A percentile compares a stretch with the other conserved stretches of the same genome.
phyloP scores from a whole-genome alignment of 2,888 invertebrate species.

The Xestia rhomboidea region DNA sequence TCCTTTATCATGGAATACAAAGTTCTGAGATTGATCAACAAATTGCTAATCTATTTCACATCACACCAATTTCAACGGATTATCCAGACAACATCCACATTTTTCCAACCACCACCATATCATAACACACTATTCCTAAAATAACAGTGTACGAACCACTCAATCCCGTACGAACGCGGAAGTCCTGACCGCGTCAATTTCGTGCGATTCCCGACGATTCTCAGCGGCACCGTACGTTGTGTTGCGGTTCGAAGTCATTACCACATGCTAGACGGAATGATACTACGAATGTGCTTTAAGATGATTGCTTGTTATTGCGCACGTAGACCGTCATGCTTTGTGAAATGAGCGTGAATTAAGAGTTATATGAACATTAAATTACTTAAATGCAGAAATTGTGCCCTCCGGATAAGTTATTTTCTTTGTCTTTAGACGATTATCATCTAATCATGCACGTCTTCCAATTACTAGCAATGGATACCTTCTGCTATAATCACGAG shows the following conservation, averaged over 20 bases:
- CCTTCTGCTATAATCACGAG: not conserved
- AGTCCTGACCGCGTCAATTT: slow-evolving; percentile 62
- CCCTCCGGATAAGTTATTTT: not conserved
- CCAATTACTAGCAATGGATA: not conserved
- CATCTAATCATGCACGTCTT: not conserved
- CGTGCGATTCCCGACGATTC: slow-evolving; percentile 38
- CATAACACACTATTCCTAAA: slow-evolving; percentile 22
- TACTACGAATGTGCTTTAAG: slow-evolving; percentile 36
- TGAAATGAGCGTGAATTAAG: slow-evolving; percentile 25
- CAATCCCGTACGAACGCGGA: slow-evolving; percentile 56
- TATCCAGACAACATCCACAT: not conserved
- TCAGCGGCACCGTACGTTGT: slow-evolving; percentile 16
- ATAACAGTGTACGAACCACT: slow-evolving; percentile 35
- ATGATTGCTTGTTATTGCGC: slow-evolving; percentile 49
- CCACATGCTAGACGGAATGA: slow-evolving; percentile 55
- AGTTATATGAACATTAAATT: slow-evolving; percentile 27
- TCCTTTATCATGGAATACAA: not conserved
- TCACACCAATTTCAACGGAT: not conserved
- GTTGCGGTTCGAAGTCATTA: slow-evolving; percentile 63
- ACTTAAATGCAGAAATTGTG: slow-evolving; percentile 20
- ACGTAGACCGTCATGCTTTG: slow-evolving; percentile 30
- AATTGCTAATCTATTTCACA: not conserved
- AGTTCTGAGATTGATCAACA: not conserved
- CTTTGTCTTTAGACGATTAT: not conserved
- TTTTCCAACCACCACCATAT: not conserved